Evolutionary conservation across 2,888 invertebrate species (phyloP).

Genomic region (Drosophila affinis): DNA sequence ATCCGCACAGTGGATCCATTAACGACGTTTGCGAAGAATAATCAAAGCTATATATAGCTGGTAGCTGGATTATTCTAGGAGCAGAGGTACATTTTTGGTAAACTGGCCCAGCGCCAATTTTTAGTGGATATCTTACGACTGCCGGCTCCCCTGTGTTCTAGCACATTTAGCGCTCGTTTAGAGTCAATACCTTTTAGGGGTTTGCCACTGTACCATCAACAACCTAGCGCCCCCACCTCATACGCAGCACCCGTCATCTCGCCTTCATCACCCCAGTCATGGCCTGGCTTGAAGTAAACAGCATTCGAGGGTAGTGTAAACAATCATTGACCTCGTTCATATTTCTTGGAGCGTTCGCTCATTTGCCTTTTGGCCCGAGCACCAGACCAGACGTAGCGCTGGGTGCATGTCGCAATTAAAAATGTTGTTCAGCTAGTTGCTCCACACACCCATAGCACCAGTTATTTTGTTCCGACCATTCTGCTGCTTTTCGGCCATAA

Average conservation of each 20-base stretch:
- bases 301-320: slow-evolving; percentile 77
- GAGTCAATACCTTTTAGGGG: slow-evolving; percentile 16
- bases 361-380: slow-evolving; percentile 65
- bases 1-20: slow-evolving; percentile 28
- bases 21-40: background rate
- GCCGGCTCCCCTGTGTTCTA: background rate
- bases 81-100: background rate
- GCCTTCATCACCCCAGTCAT: too few species aligned
- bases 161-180: slow-evolving; percentile 3
- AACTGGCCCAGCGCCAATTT: too few species aligned
- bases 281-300: slow-evolving; percentile 64
- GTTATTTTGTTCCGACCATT: background rate
- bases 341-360: slow-evolving; percentile 66
- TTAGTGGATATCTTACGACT: background rate
- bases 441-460: background rate
- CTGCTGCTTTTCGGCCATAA: slow-evolving; percentile 24
- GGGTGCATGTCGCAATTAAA: slow-evolving; percentile 65
- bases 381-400: slow-evolving; percentile 25
- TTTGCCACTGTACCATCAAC: slow-evolving; percentile 10
- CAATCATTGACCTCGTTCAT: slow-evolving; percentile 79
- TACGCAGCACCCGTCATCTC: background rate
- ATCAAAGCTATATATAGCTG: background rate
- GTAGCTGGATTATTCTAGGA: background rate
- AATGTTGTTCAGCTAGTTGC: slow-evolving; percentile 66
- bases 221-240: background rate